These are phyloP conservation scores for Philhelius pedissequus DNA, from an alignment of 2,888 invertebrate species.

Conservation along the genomic window DNA sequence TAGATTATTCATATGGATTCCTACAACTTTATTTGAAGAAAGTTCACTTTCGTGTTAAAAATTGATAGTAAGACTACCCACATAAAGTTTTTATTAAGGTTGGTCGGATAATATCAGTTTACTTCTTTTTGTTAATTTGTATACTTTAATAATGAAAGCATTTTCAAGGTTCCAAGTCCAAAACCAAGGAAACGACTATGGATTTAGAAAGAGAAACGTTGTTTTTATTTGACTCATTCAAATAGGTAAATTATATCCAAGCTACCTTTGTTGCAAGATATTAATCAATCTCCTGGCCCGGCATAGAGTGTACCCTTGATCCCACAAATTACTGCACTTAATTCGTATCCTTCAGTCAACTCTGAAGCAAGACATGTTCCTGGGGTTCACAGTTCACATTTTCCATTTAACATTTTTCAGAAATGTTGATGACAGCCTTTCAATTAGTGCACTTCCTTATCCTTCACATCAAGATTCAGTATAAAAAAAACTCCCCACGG, in stretches of 20 bases:
- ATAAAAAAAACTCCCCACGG: slow-evolving; percentile 17
- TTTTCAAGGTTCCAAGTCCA: too few relatives aligned
- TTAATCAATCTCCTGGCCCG: neutral
- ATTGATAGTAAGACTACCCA: too few relatives aligned
- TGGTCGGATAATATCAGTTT: too few relatives aligned
- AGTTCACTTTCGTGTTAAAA: too few relatives aligned
- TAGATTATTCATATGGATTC: too few relatives aligned
- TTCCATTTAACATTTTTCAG: slow-evolving; percentile 9
- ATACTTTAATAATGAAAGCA: too few relatives aligned
- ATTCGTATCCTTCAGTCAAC: neutral
- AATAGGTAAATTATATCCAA: neutral
- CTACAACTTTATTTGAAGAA: too few relatives aligned
- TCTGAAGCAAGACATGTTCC: neutral
- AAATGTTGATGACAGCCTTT: slow-evolving; percentile 49
- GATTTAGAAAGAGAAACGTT: neutral
- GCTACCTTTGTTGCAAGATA: neutral
- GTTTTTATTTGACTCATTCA: neutral
- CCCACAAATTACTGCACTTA: slow-evolving; percentile 15
- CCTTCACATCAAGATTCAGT: slow-evolving; percentile 38
- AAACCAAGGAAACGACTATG: too few relatives aligned
- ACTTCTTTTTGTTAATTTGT: too few relatives aligned
- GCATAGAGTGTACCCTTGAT: neutral
- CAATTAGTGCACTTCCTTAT: slow-evolving; percentile 53
- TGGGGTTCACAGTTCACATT: slow-evolving; percentile 1
- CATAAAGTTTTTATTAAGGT: too few relatives aligned